Base-by-base conservation (phyloP, 1,140 invertebrate species). In the Cotesia vestalis region DNA sequence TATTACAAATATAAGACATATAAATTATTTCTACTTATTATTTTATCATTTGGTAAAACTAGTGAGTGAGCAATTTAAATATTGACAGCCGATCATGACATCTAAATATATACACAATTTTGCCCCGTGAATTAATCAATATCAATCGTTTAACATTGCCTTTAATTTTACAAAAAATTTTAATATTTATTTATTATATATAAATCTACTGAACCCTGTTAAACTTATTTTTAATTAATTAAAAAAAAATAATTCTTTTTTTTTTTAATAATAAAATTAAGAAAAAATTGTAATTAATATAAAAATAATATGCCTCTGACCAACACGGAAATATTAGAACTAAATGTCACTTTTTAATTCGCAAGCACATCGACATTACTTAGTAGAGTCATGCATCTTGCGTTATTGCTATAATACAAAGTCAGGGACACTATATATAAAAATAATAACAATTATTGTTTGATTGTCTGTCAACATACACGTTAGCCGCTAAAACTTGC, bases 341-440 rank as follows among this genome's bases (percentile, higher is more conserved):
- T 64, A 66, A 72, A 67, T 57, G 35, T 72, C 71, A 72, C 35
- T 52, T 62, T 8, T 60, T 60, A 52, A 40, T 38, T 40, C 40
- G 40, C 40, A 46, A 46, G 68, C 59, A 40, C 57, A 38, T 57
- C 9, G 9, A 64, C 62, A 64, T 64, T 27, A 27, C 27, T 4
- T 3, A 40, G 14, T 36, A 14, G 34, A 64, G 35, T 64, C 53
- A 20, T 17, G 8, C 38, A 38, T 52, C 34, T 17, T 36, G 8
- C 60, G 17, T 71, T 71, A 71, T 71, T 71, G 69, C 69, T 63
- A 63, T 71, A 61, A 61, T 70, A 46, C 68, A 70, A 70, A 70
- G 63, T 66, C 63, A 66, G 14, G 63, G 63, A 52, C 63, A 66
- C 17, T 66, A 40, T 40, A 40, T 40, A 40, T 40, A 40, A 46